phyloP scores from a whole-genome alignment of 2,888 invertebrate genomes.

The Taphrorychus bicolor region DNA sequence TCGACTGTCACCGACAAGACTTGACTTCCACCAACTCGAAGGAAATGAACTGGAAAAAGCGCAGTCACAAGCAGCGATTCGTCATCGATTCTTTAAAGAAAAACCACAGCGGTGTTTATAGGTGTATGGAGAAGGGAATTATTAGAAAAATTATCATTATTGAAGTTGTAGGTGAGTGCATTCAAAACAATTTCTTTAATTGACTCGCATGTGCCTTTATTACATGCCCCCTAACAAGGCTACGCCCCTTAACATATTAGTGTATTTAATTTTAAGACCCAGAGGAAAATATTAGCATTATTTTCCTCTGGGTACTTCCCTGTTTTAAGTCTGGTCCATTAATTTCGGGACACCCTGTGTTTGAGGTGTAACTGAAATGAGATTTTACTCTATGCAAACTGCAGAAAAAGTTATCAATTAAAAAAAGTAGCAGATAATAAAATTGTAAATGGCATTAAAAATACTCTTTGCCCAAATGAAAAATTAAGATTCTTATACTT shows the following conservation, averaged over 20 bases:
- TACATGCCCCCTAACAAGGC: too few species aligned
- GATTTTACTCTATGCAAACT: too few species aligned
- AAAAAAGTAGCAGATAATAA: too few species aligned
- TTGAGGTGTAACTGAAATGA: too few species aligned
- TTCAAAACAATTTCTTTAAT: not conserved
- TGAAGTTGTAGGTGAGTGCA: constrained; percentile 49
- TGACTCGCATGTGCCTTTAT: not conserved
- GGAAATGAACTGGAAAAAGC: constrained; percentile 43
- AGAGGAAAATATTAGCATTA: too few species aligned
- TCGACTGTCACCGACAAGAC: constrained; percentile 44
- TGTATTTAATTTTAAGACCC: too few species aligned
- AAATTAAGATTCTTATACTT: not conserved
- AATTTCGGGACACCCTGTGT: too few species aligned
- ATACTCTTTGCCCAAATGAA: not conserved
- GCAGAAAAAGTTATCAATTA: not conserved
- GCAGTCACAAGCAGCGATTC: constrained; percentile 46
- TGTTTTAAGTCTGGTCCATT: too few species aligned
- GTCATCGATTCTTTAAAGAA: constrained; percentile 48
- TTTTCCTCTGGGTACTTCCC: too few species aligned
- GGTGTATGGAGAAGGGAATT: constrained; percentile 49
- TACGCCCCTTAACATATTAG: too few species aligned
- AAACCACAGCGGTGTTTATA: constrained; percentile 51
- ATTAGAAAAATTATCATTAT: constrained; percentile 49
- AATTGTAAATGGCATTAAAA: too few species aligned
- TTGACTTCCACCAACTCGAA: constrained; percentile 17